These are phyloP conservation scores for Masticophis lateralis DNA, from an alignment of 2,797 vertebrate species.

Conservation along the genomic window DNA sequence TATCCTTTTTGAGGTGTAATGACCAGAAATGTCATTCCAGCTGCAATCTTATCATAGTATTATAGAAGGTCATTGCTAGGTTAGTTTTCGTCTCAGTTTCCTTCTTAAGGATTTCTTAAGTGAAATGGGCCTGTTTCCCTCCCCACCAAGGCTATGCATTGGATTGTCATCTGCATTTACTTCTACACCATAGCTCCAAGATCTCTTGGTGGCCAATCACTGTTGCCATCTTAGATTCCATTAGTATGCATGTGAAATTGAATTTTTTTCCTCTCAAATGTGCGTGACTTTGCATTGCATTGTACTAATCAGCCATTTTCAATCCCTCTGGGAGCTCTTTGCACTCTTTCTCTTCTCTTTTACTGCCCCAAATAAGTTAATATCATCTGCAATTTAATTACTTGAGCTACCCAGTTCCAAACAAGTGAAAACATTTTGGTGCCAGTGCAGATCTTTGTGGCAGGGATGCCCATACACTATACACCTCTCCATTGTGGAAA, in stretches of 20 bases:
- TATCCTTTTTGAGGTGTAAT: not conserved
- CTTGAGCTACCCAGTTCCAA: not conserved
- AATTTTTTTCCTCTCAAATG: not conserved
- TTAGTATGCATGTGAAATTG: not conserved
- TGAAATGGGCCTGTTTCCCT: not conserved
- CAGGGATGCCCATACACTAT: not conserved
- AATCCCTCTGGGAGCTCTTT: not conserved
- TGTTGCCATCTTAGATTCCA: not conserved
- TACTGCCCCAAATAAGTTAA: not conserved
- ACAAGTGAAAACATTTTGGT: not conserved
- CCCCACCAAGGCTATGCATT: not conserved
- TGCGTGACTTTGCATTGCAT: not conserved
- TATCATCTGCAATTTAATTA: not conserved
- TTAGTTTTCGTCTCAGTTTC: not conserved
- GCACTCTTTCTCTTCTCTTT: not conserved
- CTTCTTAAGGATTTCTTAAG: not conserved
- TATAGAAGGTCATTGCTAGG: not conserved
- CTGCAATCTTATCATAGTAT: not conserved
- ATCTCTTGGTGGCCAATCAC: not conserved
- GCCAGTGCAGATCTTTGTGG: not conserved
- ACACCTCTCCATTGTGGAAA: not conserved
- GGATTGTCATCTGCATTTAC: not conserved
- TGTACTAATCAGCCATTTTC: not conserved
- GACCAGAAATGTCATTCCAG: not conserved
- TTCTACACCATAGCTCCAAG: not conserved